Percentiles rank a stretch among this genome's conserved stretches.
These are phyloP conservation scores for Enteromius paludinosus DNA, from an alignment of 2,797 vertebrate species.

Conservation along the genomic window DNA sequence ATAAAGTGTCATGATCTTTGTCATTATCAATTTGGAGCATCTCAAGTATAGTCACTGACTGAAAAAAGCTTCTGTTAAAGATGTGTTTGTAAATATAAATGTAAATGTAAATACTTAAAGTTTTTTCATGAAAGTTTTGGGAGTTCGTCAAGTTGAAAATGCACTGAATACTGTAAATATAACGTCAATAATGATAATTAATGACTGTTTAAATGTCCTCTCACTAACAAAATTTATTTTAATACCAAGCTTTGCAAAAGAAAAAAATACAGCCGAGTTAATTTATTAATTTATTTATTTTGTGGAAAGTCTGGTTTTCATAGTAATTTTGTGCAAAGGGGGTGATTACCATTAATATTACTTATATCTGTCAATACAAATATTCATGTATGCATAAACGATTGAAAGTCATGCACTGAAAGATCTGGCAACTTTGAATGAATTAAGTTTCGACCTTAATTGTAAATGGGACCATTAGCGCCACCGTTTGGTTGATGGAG, in stretches of 20 bases:
- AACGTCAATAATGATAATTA: not conserved
- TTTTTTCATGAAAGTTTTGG: not conserved
- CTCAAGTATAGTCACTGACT: not conserved
- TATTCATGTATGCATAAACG: not conserved
- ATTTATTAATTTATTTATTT: too few relatives aligned
- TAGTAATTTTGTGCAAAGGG: not conserved
- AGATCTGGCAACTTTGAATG: slow-evolving; percentile 17
- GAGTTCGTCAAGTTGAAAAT: not conserved
- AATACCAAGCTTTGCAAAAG: not conserved
- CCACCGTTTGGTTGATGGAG: slow-evolving; percentile 30
- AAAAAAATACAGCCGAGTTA: not conserved
- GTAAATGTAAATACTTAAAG: not conserved
- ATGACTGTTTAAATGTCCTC: not conserved
- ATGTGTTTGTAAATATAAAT: not conserved
- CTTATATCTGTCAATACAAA: not conserved
- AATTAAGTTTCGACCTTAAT: not conserved
- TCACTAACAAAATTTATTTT: not conserved
- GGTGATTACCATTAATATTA: not conserved
- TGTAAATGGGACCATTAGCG: slow-evolving; percentile 29
- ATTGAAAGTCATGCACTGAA: not conserved
- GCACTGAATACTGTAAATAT: not conserved
- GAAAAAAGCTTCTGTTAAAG: not conserved
- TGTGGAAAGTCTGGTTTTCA: not conserved
- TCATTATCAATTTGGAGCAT: not conserved
- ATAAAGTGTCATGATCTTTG: not conserved